Evolutionary conservation across 2,888 invertebrate species (phyloP).

Genomic region (Graphium colonna): DNA sequence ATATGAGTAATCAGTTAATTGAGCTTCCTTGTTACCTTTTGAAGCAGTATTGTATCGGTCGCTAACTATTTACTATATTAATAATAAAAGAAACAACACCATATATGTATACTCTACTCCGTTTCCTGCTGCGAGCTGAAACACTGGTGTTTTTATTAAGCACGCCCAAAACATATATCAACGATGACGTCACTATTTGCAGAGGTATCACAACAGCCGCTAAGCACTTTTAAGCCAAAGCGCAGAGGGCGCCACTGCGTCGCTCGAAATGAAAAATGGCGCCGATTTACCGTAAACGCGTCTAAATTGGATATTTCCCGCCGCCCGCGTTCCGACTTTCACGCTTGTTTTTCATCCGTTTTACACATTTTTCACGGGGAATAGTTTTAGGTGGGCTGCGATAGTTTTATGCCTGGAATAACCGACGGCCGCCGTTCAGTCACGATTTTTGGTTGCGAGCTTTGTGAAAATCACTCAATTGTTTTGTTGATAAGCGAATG

Average conservation of each 20-base stretch:
- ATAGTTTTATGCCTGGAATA: background rate
- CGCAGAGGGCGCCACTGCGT: conserved; percentile 37
- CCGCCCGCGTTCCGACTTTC: conserved; percentile 52
- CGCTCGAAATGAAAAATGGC: conserved; percentile 72
- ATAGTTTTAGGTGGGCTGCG: conserved; percentile 2
- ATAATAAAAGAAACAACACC: too few species aligned
- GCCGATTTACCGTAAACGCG: conserved; percentile 71
- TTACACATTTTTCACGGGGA: conserved; percentile 35
- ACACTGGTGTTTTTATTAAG: conserved; percentile 13
- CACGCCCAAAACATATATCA: background rate
- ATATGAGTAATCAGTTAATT: too few species aligned
- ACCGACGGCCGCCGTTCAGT: background rate
- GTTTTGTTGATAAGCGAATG: too few species aligned
- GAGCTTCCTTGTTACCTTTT: too few species aligned
- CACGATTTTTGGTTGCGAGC: too few species aligned
- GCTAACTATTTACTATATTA: too few species aligned
- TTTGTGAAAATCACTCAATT: too few species aligned
- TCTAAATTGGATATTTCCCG: conserved; percentile 76
- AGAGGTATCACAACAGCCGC: background rate
- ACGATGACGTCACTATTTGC: background rate
- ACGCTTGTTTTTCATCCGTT: conserved; percentile 38
- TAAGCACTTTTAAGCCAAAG: background rate
- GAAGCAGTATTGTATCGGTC: too few species aligned
- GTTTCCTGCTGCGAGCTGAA: too few species aligned
- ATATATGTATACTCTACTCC: too few species aligned